Conservation (phyloP, 2,888 invertebrate species). For the Gari tellinella region DNA sequence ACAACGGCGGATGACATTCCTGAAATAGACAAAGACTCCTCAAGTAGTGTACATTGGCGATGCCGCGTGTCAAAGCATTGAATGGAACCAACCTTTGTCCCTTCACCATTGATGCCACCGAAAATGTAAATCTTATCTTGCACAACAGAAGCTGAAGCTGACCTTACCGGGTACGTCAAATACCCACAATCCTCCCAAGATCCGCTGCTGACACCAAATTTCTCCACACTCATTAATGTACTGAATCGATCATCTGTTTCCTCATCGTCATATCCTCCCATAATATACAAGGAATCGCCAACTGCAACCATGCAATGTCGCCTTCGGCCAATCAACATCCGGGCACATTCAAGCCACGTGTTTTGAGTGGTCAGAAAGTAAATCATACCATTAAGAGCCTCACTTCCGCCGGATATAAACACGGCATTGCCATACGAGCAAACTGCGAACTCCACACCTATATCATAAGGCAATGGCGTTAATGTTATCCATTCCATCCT, state of each 20-base stretch:
- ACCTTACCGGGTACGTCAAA: slow-evolving; percentile 56
- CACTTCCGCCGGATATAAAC: slow-evolving; percentile 66
- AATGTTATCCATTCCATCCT: slow-evolving; percentile 55
- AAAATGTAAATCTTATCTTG: slow-evolving; percentile 66
- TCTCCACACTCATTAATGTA: slow-evolving; percentile 63
- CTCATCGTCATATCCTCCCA: slow-evolving; percentile 68
- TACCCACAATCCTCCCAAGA: slow-evolving; percentile 62
- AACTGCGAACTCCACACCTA: slow-evolving; percentile 65
- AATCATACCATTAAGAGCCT: slow-evolving; percentile 51
- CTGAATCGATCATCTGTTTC: slow-evolving; percentile 51
- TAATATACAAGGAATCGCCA: slow-evolving; percentile 61
- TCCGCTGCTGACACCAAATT: slow-evolving; percentile 53
- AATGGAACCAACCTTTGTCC: slow-evolving; percentile 44
- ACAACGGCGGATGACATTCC: slow-evolving; percentile 41
- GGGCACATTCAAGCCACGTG: slow-evolving; percentile 55
- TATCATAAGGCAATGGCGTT: slow-evolving; percentile 52
- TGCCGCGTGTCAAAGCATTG: slow-evolving; percentile 66
- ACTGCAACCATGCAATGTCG: slow-evolving; percentile 67
- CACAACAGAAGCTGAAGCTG: slow-evolving; percentile 60
- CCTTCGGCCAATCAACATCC: slow-evolving; percentile 61
- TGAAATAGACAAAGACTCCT: slow-evolving; percentile 15
- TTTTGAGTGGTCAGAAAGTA: slow-evolving; percentile 55
- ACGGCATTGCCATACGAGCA: slow-evolving; percentile 66
- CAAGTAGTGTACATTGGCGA: slow-evolving; percentile 52
- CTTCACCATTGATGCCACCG: slow-evolving; percentile 62